A percentile compares a stretch with the other conserved stretches of the same genome.
Conservation (phyloP, 2,797 vertebrate species). For the Helarctos malayanus region DNA sequence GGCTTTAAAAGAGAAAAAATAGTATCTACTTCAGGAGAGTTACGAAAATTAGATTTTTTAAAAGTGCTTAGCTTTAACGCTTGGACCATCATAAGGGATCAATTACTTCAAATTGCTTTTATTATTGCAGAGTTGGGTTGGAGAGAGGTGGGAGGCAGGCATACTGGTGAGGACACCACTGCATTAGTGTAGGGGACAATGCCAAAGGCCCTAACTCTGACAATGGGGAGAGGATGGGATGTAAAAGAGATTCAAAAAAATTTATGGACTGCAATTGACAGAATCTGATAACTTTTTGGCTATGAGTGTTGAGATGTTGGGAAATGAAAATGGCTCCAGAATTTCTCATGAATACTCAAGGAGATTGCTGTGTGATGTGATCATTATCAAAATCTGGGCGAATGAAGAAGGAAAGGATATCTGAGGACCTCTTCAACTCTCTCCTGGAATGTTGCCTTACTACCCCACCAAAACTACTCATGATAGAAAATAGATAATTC, state of each 20-base stretch:
- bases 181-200: neutral
- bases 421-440: neutral
- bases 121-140: neutral
- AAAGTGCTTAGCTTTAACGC: neutral
- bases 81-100: neutral
- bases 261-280: neutral
- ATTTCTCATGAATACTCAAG: neutral
- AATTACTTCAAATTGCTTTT: conserved; percentile 10
- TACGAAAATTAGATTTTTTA: neutral
- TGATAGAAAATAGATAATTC: neutral
- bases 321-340: conserved; percentile 1
- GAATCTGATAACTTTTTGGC: neutral
- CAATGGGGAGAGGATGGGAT: neutral
- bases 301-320: neutral
- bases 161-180: neutral
- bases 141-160: neutral
- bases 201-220: neutral
- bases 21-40: neutral
- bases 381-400: neutral
- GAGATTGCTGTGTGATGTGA: neutral
- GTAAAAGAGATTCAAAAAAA: neutral
- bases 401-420: neutral
- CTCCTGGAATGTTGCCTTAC: neutral
- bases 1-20: neutral
- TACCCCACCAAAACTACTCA: neutral